Percentiles rank a stretch among this genome's conserved stretches.
phyloP scores from a whole-genome alignment of 2,797 vertebrate genomes.

The Lateolabrax maculatus region DNA sequence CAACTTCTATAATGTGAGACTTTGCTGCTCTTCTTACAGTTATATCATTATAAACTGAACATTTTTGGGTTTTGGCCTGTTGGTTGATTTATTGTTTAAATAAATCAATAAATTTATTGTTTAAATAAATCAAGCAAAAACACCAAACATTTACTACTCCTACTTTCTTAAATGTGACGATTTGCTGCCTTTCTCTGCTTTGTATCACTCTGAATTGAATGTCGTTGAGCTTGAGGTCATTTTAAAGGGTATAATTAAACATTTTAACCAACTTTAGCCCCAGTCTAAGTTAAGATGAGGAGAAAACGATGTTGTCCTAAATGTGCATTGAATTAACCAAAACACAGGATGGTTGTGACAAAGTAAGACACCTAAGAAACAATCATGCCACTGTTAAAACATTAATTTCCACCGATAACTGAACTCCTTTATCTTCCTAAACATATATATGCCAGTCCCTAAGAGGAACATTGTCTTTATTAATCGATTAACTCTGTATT shows the following conservation, averaged over 20 bases:
- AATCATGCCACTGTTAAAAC: not conserved
- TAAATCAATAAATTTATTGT: too few species aligned
- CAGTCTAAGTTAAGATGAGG: too few species aligned
- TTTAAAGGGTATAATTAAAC: not conserved
- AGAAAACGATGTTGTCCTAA: too few species aligned
- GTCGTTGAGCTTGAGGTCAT: not conserved
- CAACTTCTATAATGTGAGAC: not conserved
- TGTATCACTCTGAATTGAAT: not conserved
- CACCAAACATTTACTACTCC: not conserved
- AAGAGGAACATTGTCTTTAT: not conserved
- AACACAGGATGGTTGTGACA: not conserved
- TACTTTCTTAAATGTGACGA: not conserved
- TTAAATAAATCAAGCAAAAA: not conserved
- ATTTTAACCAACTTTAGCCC: too few species aligned
- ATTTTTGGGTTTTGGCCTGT: not conserved
- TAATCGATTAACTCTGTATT: not conserved
- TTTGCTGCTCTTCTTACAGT: not conserved
- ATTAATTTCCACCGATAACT: not conserved
- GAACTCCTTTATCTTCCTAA: not conserved
- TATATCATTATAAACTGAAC: not conserved
- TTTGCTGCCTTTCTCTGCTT: too few species aligned
- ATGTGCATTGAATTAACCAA: constrained; percentile 11
- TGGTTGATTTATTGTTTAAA: too few species aligned
- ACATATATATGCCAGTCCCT: not conserved
- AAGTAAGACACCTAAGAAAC: not conserved